Evolutionary conservation across 2,888 invertebrate genomes (phyloP).

Genomic region (Hemicrepidius hirtus): DNA sequence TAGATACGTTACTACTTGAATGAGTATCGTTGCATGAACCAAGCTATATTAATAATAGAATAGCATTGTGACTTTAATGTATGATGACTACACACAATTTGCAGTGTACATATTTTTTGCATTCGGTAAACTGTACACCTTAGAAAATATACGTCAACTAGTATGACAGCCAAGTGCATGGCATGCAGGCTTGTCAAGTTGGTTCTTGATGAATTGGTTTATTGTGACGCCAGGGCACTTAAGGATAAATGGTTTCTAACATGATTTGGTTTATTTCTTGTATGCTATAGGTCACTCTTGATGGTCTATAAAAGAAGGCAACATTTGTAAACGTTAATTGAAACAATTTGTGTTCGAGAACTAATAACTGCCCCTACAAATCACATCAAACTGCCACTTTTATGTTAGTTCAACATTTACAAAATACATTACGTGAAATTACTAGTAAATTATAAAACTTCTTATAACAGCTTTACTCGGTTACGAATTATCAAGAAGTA

Average conservation of each 20-base stretch:
- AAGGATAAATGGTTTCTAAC: constrained; percentile 44
- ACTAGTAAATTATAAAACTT: too few species aligned
- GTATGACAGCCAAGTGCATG: constrained; percentile 36
- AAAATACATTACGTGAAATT: too few species aligned
- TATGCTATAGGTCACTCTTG: constrained; percentile 22
- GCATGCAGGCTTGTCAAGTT: constrained; percentile 53
- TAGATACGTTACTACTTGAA: too few species aligned
- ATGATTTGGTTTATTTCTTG: constrained; percentile 38
- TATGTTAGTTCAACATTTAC: too few species aligned
- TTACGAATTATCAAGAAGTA: too few species aligned
- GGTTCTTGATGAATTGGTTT: constrained; percentile 54
- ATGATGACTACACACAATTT: constrained; percentile 16
- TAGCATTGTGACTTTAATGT: not conserved
- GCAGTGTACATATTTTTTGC: constrained; percentile 11
- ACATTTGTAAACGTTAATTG: constrained; percentile 16
- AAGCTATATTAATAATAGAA: too few species aligned
- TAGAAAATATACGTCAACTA: constrained; percentile 27
- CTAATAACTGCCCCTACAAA: not conserved
- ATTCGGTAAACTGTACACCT: not conserved
- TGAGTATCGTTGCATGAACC: not conserved
- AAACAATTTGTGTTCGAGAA: constrained; percentile 1
- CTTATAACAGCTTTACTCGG: too few species aligned
- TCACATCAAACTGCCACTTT: not conserved
- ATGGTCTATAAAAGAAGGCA: not conserved
- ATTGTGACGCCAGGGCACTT: constrained; percentile 54